Conservation (phyloP, 2,888 invertebrate species). For the Notocelia uddmanniana region DNA sequence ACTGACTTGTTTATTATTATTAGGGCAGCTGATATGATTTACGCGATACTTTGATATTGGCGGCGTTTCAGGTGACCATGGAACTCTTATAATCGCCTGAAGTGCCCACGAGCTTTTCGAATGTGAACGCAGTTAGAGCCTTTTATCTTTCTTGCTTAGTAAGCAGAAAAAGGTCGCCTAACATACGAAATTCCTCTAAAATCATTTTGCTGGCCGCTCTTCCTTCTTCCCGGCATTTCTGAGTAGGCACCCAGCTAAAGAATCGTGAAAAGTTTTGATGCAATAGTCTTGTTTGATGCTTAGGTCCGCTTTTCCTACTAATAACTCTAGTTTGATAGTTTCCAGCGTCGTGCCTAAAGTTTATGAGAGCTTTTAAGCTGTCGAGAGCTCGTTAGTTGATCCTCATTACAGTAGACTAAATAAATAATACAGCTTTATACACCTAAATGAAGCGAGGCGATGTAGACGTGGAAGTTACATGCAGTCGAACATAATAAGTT, state of each 20-base stretch:
- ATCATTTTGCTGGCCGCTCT: neutral
- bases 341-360: neutral
- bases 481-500: too few species aligned
- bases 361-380: neutral
- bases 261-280: conserved; percentile 1
- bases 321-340: neutral
- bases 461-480: neutral
- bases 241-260: neutral
- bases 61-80: too few species aligned
- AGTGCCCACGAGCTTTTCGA: too few species aligned
- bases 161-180: too few species aligned
- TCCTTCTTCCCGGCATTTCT: neutral
- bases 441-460: too few species aligned
- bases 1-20: conserved; percentile 36
- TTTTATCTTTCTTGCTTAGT: too few species aligned
- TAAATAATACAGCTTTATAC: neutral
- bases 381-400: neutral
- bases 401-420: neutral
- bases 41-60: neutral
- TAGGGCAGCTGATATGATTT: conserved; percentile 13
- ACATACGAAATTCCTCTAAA: neutral
- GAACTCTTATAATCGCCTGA: too few species aligned
- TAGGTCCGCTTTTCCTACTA: conserved; percentile 8
- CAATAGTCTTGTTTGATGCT: neutral
- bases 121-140: too few species aligned